phyloP scores from a whole-genome alignment of 2,113 vertebrate genomes.

The Myodes glareolus region DNA sequence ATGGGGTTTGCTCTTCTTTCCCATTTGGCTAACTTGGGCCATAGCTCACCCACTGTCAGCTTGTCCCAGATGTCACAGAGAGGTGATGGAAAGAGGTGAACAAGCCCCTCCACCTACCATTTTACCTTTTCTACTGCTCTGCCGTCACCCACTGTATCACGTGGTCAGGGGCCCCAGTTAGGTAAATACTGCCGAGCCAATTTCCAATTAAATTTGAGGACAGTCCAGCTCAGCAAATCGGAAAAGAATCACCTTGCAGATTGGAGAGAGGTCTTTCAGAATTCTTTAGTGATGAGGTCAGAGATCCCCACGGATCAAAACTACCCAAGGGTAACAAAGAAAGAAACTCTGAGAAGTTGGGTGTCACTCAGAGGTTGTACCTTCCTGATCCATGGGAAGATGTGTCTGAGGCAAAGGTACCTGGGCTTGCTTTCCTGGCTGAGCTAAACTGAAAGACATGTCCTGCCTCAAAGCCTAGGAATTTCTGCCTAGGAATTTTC shows the following conservation, averaged over 20 bases:
- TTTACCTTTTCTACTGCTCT: background rate
- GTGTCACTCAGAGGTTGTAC: rapidly evolving
- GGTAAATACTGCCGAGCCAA: conserved; percentile 57
- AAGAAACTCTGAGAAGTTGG: background rate
- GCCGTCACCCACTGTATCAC: background rate
- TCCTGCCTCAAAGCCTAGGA: background rate
- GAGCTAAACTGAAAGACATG: background rate
- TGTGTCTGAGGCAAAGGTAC: background rate
- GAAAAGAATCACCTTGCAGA: background rate
- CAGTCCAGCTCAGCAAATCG: background rate
- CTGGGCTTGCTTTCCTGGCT: background rate
- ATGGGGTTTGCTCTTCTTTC: background rate
- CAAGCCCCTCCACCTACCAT: rapidly evolving
- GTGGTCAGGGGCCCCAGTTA: background rate
- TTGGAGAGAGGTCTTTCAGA: background rate
- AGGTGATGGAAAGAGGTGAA: background rate
- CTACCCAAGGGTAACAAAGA: background rate
- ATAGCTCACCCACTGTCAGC: background rate
- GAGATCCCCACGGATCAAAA: background rate
- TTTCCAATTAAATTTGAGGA: background rate
- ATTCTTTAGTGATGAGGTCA: background rate
- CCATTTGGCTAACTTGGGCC: background rate
- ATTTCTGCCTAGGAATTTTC: rapidly evolving
- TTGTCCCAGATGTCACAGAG: background rate
- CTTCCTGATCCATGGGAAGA: background rate